phyloP scores from a whole-genome alignment of 2,888 invertebrate genomes.

The Dioctria linearis region DNA sequence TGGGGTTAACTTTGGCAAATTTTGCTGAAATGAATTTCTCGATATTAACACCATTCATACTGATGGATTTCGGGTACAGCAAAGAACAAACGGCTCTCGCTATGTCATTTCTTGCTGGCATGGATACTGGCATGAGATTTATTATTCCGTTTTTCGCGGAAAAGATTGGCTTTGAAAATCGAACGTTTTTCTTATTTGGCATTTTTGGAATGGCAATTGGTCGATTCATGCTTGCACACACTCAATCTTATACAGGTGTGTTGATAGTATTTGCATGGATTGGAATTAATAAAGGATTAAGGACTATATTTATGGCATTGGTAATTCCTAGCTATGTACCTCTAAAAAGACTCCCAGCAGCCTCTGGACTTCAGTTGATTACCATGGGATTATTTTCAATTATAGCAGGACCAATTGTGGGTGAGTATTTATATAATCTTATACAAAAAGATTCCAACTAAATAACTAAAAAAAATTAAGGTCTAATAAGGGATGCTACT shows the following conservation, averaged over 20 bases:
- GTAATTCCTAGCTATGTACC: conserved; percentile 82
- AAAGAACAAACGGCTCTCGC: conserved; percentile 75
- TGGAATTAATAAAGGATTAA: conserved; percentile 80
- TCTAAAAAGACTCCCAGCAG: conserved; percentile 79
- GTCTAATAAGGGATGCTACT: conserved; percentile 77
- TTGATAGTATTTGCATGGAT: conserved; percentile 77
- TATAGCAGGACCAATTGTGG: conserved; percentile 77
- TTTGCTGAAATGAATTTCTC: conserved; percentile 83
- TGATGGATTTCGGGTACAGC: conserved; percentile 77
- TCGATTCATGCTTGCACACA: conserved; percentile 75
- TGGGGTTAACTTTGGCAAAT: conserved; percentile 80
- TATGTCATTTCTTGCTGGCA: conserved; percentile 79
- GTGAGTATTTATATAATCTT: conserved; percentile 69
- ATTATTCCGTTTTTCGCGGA: conserved; percentile 79
- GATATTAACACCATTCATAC: conserved; percentile 80
- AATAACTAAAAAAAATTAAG: conserved; percentile 65
- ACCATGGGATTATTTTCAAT: conserved; percentile 78
- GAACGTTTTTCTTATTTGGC: conserved; percentile 80
- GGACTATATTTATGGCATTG: conserved; percentile 82
- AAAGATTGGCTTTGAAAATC: conserved; percentile 80
- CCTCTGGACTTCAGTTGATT: conserved; percentile 79
- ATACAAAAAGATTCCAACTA: conserved; percentile 21
- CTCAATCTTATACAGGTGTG: conserved; percentile 74
- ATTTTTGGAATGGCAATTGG: conserved; percentile 79
- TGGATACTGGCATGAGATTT: conserved; percentile 78